Evolutionary conservation across 2,797 vertebrate genomes (phyloP).

Genomic region (Capromys pilorides): DNA sequence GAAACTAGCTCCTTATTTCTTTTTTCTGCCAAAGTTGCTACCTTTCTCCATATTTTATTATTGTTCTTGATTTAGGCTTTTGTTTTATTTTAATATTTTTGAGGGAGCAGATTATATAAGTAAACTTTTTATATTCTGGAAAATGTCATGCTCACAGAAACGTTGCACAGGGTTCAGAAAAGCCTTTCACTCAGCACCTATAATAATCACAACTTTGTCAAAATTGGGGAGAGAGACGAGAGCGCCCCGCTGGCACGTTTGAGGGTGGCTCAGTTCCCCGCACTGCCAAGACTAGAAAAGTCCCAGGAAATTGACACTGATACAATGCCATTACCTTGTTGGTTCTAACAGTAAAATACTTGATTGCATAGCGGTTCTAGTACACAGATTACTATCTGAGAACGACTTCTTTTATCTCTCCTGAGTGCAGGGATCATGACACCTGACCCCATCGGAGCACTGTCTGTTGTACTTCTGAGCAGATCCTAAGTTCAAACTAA

Average conservation of each 20-base stretch:
- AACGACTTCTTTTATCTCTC: not conserved
- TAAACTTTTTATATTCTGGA: not conserved
- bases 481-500: not conserved
- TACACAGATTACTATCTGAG: not conserved
- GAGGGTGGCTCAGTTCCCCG: not conserved
- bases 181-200: not conserved
- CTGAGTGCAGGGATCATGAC: not conserved
- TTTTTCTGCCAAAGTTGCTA: not conserved
- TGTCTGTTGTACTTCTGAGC: not conserved
- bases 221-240: not conserved
- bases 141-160: not conserved
- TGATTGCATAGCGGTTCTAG: not conserved
- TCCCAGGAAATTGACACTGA: not conserved
- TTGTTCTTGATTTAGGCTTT: not conserved
- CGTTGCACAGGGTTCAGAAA: not conserved
- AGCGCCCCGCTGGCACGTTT: not conserved
- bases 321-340: not conserved
- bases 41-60: not conserved
- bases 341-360: not conserved
- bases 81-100: not conserved
- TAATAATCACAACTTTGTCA: not conserved
- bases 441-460: not conserved
- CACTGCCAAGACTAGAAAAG: rapidly evolving
- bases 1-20: not conserved
- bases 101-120: not conserved